Conservation (phyloP, 2,113 vertebrate species). For the Tragelaphus imberbis region DNA sequence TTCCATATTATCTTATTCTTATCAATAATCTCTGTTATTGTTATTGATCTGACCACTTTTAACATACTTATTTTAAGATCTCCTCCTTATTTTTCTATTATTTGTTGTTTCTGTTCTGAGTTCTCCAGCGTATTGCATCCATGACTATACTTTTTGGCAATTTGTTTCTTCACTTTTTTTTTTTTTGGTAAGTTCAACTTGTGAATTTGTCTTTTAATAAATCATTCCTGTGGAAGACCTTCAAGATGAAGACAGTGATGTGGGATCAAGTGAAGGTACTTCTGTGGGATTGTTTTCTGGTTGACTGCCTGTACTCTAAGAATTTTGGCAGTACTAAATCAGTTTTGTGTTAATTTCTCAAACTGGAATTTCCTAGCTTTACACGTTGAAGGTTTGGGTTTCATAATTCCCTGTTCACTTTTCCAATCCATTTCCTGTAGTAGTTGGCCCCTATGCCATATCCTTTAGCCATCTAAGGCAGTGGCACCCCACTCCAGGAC, state of each 20-base stretch:
- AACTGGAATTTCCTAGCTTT: neutral
- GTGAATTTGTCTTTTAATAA: neutral
- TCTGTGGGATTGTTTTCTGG: neutral
- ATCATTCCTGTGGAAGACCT: neutral
- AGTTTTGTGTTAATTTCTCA: neutral
- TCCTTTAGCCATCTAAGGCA: neutral
- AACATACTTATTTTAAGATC: neutral
- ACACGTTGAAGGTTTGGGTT: neutral
- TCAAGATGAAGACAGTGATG: neutral
- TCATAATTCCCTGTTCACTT: neutral
- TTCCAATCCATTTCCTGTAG: too few relatives aligned
- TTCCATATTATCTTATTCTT: neutral
- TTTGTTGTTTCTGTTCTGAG: neutral
- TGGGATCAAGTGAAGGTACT: neutral
- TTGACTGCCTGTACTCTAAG: neutral
- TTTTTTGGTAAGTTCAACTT: neutral
- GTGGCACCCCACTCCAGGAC: too few relatives aligned
- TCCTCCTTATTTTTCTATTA: neutral
- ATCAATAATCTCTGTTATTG: neutral
- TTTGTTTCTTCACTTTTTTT: neutral
- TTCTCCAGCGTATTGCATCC: neutral
- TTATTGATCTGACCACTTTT: neutral
- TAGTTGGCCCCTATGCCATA: neutral
- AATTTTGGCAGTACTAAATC: neutral
- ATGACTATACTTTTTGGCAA: neutral